Evolutionary conservation across 2,888 invertebrate genomes (phyloP), one percentile per base, ranked within the genome.

Genomic region (Spodoptera exigua): DNA sequence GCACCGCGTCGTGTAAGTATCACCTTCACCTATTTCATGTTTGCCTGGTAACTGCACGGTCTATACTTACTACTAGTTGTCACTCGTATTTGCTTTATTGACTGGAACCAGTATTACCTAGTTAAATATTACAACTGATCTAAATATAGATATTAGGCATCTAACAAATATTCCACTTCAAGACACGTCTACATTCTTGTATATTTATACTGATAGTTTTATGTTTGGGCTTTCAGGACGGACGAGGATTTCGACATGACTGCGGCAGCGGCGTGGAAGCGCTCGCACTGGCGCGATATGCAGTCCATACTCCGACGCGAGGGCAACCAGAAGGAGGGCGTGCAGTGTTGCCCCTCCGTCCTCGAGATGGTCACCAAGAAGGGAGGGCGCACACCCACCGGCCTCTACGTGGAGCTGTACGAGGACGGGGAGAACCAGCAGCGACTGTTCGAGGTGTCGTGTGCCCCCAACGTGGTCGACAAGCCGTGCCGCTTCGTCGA

Each of bases 271-370:
- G 86, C 90, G 84, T 95, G 93, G 94, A 93, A 95, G 85, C 89
- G 95, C 88, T 89, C 94, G 90, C 92, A 95, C 91, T 88, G 95
- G 91, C 95, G 95, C 74, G 95, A 96, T 85, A 96, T 96, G 94
- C 96, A 96, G 87, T 87, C 92, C 80, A 92, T 96, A 74, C 90
- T 97, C 76, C 91, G 94, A 61, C 88, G 89, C 62, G 95, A 95
- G 84, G 92, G 95, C 46, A 75, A 83, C 39, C 82, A 74, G 46
- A 72, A 67, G 35, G 77, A 80, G 53, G 92, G 93, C 34, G 95
- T 96, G 61, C 97, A 97, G 84, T 98, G 98, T 91, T 98, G 98
- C 89, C 98, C 98, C 40, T 96, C 97, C 27, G 95, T 96, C 48
- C 94, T 96, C 78, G 97, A 97, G 88, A 96, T 97, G 95, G 96